phyloP scores from a whole-genome alignment of 1,140 invertebrate genomes.

The Heliconius hermathena region DNA sequence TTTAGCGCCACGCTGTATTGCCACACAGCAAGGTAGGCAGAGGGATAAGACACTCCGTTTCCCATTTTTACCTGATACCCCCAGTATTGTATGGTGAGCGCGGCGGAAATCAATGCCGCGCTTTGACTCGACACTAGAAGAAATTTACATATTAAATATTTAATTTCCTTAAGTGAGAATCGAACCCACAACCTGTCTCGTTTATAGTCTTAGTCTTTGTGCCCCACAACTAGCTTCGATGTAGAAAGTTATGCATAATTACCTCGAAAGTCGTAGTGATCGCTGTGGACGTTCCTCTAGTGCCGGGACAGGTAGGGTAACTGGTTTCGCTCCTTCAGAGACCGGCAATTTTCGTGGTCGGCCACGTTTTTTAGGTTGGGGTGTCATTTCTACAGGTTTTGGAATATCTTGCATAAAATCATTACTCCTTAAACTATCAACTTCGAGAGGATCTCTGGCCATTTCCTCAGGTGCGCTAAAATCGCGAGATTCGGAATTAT shows the following conservation, averaged over 20 bases:
- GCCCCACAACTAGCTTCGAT: too few relatives aligned
- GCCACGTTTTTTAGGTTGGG: conserved; percentile 77
- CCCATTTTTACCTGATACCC: too few relatives aligned
- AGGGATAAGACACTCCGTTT: too few relatives aligned
- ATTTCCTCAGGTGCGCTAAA: conserved; percentile 64
- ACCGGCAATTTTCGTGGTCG: conserved; percentile 75
- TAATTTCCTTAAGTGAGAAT: too few relatives aligned
- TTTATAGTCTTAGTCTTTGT: too few relatives aligned
- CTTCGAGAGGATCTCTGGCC: conserved; percentile 77
- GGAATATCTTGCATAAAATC: conserved; percentile 49
- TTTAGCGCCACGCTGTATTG: too few relatives aligned
- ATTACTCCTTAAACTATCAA: conserved; percentile 56
- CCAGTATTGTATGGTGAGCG: too few relatives aligned
- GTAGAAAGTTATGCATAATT: conserved; percentile 15
- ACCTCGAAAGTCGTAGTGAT: conserved; percentile 75
- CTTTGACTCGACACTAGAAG: too few relatives aligned
- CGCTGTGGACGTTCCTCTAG: conserved; percentile 76
- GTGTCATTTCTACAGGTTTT: conserved; percentile 58
- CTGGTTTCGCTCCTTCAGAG: conserved; percentile 61
- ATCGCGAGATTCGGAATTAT: conserved; percentile 74
- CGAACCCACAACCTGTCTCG: too few relatives aligned
- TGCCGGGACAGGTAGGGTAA: conserved; percentile 61
- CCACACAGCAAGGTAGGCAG: too few relatives aligned
- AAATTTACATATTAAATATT: too few relatives aligned
- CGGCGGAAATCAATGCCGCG: too few relatives aligned